Evolutionary conservation across 2,888 invertebrate genomes (phyloP).

Genomic region (Troides oblongomaculatus): DNA sequence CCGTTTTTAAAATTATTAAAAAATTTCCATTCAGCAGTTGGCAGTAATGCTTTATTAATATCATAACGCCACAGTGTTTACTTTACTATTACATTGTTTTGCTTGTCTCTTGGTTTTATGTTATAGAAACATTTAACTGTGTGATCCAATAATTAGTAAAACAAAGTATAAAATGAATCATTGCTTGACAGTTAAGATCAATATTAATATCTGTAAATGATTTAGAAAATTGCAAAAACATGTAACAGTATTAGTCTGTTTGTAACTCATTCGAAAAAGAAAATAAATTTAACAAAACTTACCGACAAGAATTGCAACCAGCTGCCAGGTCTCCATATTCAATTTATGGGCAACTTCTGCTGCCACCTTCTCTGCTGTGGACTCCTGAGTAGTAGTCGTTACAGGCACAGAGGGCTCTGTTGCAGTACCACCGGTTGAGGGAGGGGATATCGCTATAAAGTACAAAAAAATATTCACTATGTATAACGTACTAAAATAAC

Average conservation of each 20-base stretch:
- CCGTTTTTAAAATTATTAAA: no score
- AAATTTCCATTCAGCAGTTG: background rate
- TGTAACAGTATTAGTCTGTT: background rate
- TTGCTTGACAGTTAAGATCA: background rate
- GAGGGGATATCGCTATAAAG: constrained; percentile 18
- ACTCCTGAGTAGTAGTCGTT: constrained; percentile 64
- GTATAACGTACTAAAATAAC: background rate
- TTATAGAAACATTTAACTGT: background rate
- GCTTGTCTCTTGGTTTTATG: background rate
- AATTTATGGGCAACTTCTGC: constrained; percentile 84
- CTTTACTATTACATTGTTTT: background rate
- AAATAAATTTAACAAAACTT: constrained; percentile 36
- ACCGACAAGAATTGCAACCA: constrained; percentile 92
- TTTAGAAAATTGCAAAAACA: background rate
- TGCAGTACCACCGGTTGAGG: constrained; percentile 28
- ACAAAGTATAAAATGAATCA: background rate
- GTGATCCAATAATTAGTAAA: background rate
- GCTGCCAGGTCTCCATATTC: constrained; percentile 91
- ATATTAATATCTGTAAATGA: background rate
- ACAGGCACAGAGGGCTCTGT: constrained; percentile 44
- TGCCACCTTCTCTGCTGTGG: constrained; percentile 75
- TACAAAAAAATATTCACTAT: background rate
- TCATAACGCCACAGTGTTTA: background rate
- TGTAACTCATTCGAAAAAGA: background rate
- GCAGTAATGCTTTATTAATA: background rate